These are phyloP conservation scores for Sarcophaga subvicina DNA, from an alignment of 2,888 invertebrate species.

Conservation along the genomic window DNA sequence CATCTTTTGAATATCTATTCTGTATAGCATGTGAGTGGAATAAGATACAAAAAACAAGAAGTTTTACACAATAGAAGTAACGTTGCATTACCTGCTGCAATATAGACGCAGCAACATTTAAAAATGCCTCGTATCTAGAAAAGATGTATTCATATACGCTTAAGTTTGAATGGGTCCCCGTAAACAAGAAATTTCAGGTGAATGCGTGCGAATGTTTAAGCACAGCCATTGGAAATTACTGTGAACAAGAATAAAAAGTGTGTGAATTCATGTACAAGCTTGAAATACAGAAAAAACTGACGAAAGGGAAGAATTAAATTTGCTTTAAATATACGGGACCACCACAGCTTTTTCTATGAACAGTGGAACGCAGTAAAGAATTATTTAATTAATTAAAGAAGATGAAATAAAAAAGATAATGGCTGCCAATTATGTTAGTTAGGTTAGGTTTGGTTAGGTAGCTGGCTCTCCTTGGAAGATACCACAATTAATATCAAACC, in stretches of 20 bases:
- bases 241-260: slow-evolving; percentile 60
- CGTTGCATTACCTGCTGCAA: slow-evolving; percentile 20
- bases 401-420: too few species aligned
- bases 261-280: slow-evolving; percentile 50
- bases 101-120: slow-evolving; percentile 30
- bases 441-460: too few species aligned
- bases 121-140: slow-evolving; percentile 52
- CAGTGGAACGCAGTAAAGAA: background rate
- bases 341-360: slow-evolving; percentile 10
- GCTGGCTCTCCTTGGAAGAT: too few species aligned
- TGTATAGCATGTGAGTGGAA: too few species aligned
- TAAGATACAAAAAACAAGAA: background rate
- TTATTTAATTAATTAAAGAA: too few species aligned
- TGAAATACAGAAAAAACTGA: slow-evolving; percentile 1
- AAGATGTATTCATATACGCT: slow-evolving; percentile 59
- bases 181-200: background rate
- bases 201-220: slow-evolving; percentile 16
- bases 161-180: background rate
- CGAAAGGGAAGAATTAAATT: slow-evolving; percentile 35
- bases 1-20: too few species aligned
- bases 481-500: too few species aligned
- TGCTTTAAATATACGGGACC: slow-evolving; percentile 26
- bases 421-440: too few species aligned
- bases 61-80: slow-evolving; percentile 29
- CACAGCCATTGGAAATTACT: slow-evolving; percentile 33